These are phyloP conservation scores for Chaunax sp. DNA, from an alignment of 2,797 vertebrate genomes.

Conservation along the genomic window DNA sequence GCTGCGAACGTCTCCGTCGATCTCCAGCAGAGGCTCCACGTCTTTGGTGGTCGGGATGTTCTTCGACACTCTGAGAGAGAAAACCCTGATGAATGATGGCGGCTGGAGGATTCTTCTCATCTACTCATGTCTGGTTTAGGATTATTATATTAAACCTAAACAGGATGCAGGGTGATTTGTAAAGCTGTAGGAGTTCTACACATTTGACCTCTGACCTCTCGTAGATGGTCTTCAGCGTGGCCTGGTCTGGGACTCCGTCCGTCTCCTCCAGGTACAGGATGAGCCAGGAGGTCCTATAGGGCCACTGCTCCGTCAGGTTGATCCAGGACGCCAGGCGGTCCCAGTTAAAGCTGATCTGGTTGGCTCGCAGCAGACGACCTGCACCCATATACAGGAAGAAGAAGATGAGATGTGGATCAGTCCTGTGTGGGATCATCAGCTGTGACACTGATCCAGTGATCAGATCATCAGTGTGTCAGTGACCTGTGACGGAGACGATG, in stretches of 20 bases:
- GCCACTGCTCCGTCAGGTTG: conserved; percentile 98
- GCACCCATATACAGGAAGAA: not conserved
- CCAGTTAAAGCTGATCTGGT: conserved; percentile 98
- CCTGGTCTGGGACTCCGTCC: conserved; percentile 90
- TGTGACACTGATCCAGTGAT: not conserved
- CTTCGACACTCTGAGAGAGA: conserved; percentile 89
- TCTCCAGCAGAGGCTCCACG: conserved; percentile 97
- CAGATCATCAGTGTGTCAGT: not conserved
- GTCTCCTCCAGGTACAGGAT: conserved; percentile 96
- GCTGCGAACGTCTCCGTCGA: conserved; percentile 93
- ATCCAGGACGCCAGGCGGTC: conserved; percentile 98
- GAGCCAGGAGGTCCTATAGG: conserved; percentile 96
- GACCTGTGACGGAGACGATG: conserved; percentile 97
- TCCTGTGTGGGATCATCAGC: too few relatives aligned
- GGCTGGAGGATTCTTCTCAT: not conserved
- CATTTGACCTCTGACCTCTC: conserved; percentile 85
- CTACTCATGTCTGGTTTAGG: not conserved
- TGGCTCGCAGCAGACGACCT: conserved; percentile 95
- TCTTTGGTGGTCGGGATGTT: conserved; percentile 98
- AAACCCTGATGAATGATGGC: not conserved
- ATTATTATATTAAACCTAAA: too few relatives aligned
- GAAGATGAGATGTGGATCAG: too few relatives aligned
- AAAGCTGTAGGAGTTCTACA: too few relatives aligned
- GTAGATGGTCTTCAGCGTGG: conserved; percentile 93
- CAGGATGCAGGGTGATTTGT: too few relatives aligned